Percentiles rank a stretch among this genome's conserved stretches.
These are phyloP conservation scores for Antechinus stuartii DNA, from an alignment of 2,113 vertebrate genomes.

Conservation along the genomic window DNA sequence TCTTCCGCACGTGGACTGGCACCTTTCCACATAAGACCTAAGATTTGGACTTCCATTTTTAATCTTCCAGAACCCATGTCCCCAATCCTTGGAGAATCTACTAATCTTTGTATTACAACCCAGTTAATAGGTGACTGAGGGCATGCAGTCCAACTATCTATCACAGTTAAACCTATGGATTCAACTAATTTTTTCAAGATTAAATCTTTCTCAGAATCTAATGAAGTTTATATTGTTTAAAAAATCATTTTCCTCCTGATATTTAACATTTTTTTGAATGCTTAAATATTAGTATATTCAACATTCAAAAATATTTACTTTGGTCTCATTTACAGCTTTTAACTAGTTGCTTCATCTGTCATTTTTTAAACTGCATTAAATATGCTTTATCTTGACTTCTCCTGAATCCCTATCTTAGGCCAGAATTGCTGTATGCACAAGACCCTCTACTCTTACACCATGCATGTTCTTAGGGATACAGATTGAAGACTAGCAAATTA, in stretches of 20 bases:
- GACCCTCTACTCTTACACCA: neutral
- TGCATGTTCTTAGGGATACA: neutral
- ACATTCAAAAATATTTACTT: neutral
- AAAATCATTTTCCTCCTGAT: neutral
- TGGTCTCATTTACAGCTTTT: neutral
- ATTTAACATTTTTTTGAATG: neutral
- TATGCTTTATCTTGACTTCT: neutral
- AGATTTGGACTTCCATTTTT: neutral
- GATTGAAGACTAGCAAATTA: neutral
- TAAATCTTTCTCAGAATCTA: conserved; percentile 37
- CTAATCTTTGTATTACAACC: neutral
- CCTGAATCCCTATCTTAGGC: neutral
- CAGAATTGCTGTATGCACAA: neutral
- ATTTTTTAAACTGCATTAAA: neutral
- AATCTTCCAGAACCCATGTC: neutral
- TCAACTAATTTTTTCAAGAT: neutral
- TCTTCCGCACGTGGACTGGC: neutral
- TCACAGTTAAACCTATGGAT: neutral
- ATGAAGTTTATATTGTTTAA: neutral
- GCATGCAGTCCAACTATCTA: neutral
- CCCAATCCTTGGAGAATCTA: no score
- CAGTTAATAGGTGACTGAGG: neutral
- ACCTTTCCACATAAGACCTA: neutral
- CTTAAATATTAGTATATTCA: neutral
- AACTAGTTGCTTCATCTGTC: neutral